phyloP scores from a whole-genome alignment of 2,113 vertebrate genomes.

The Dicerorhinus sumatrensis region DNA sequence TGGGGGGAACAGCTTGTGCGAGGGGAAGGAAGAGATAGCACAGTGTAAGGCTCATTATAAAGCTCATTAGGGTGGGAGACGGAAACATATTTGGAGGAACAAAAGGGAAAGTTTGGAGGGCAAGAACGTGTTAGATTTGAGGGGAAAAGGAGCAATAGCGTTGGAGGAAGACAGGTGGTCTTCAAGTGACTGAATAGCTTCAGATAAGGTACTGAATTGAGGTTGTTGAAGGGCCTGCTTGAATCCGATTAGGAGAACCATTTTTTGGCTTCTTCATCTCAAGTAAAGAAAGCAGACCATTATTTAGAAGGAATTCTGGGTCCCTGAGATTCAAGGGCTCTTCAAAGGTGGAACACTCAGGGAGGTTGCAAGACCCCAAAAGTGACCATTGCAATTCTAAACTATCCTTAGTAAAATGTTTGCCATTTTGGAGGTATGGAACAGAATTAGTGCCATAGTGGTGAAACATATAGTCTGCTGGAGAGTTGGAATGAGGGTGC shows the following conservation, averaged over 20 bases:
- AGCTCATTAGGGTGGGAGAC: not conserved
- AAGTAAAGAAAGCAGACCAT: not conserved
- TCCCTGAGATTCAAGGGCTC: not conserved
- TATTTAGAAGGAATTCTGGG: not conserved
- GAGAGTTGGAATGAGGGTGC: not conserved
- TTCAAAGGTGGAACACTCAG: not conserved
- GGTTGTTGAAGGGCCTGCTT: not conserved
- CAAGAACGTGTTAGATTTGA: not conserved
- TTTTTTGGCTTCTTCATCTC: not conserved
- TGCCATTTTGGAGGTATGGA: not conserved
- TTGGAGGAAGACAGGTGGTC: not conserved
- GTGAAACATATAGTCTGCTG: not conserved
- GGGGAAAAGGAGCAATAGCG: not conserved
- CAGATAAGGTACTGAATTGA: not conserved
- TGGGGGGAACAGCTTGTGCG: not conserved
- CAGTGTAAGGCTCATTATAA: not conserved
- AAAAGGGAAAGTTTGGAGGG: not conserved
- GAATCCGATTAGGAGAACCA: not conserved
- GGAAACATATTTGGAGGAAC: not conserved
- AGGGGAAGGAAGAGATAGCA: not conserved
- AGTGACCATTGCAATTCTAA: not conserved
- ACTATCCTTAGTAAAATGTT: not conserved
- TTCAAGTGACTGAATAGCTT: not conserved
- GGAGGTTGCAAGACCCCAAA: not conserved
- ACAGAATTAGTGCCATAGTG: not conserved